Conservation (phyloP, 2,113 vertebrate genomes). For the Bos taurus region DNA sequence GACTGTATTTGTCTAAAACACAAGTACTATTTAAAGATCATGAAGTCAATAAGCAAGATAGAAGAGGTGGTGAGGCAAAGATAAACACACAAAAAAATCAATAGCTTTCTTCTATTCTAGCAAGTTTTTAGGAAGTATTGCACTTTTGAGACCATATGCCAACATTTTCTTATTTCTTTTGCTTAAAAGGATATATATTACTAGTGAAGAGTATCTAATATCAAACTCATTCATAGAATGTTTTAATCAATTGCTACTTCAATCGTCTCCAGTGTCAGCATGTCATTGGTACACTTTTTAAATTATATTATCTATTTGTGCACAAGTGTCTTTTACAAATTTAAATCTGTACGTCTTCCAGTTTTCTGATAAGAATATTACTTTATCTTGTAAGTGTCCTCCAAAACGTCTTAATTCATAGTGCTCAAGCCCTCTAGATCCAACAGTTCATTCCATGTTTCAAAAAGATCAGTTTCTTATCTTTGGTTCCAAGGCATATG, state of each 20-base stretch:
- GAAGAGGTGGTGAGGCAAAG: not conserved
- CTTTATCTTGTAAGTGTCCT: not conserved
- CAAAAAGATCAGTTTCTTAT: slow-evolving; percentile 5
- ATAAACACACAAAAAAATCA: slow-evolving; percentile 2
- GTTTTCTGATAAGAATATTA: not conserved
- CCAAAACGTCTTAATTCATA: slow-evolving; percentile 28
- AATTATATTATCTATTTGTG: not conserved
- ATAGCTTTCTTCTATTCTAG: not conserved
- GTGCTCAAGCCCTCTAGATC: not conserved
- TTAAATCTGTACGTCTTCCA: not conserved
- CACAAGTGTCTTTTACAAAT: not conserved
- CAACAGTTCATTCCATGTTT: not conserved
- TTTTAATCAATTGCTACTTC: not conserved
- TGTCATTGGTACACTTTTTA: not conserved
- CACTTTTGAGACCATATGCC: not conserved
- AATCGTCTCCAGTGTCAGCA: not conserved
- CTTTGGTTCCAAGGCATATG: not conserved
- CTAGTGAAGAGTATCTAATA: not conserved
- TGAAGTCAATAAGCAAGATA: slow-evolving; percentile 12
- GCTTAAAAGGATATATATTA: not conserved
- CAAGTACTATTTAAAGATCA: not conserved
- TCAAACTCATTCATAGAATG: not conserved
- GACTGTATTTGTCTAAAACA: slow-evolving; percentile 4
- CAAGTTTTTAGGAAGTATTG: not conserved
- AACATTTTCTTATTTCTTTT: slow-evolving; percentile 26